Evolutionary conservation across 2,888 invertebrate genomes (phyloP).

Genomic region (Galeopsomyia nigrocyanea): DNA sequence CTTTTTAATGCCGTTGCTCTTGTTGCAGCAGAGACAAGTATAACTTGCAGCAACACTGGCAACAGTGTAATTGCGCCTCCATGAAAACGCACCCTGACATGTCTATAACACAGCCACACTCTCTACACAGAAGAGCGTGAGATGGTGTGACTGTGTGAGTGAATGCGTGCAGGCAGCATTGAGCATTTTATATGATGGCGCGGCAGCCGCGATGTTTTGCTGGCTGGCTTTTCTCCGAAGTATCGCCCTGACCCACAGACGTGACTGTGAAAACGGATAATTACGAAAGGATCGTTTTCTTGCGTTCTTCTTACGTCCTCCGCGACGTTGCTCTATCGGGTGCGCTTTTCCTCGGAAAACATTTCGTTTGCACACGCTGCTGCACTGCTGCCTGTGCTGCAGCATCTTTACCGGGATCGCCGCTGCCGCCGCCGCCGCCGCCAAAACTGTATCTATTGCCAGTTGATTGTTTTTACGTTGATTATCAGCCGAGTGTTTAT

Average conservation of each 20-base stretch:
- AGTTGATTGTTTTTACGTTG: background rate
- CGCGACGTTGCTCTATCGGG: constrained; percentile 25
- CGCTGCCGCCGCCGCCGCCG: background rate
- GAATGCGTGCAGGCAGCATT: constrained; percentile 32
- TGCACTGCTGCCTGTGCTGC: no score
- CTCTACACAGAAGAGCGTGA: no score
- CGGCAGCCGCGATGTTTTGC: constrained; percentile 54
- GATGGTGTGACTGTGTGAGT: background rate
- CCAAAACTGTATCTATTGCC: background rate
- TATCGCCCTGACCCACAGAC: constrained; percentile 26
- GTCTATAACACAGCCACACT: no score
- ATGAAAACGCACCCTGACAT: no score
- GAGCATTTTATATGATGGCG: constrained; percentile 58
- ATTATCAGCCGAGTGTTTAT: background rate
- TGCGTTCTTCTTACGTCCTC: constrained; percentile 34
- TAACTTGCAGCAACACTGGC: no score
- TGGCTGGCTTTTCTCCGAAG: constrained; percentile 48
- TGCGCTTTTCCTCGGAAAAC: constrained; percentile 9
- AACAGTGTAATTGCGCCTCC: no score
- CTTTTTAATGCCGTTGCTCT: no score
- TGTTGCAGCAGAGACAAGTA: no score
- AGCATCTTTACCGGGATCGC: no score
- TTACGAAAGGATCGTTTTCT: constrained; percentile 40
- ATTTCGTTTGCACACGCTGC: constrained; percentile 24
- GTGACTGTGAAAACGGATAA: constrained; percentile 41